Conservation (phyloP, 2,888 invertebrate species). For the Noctua comes region DNA sequence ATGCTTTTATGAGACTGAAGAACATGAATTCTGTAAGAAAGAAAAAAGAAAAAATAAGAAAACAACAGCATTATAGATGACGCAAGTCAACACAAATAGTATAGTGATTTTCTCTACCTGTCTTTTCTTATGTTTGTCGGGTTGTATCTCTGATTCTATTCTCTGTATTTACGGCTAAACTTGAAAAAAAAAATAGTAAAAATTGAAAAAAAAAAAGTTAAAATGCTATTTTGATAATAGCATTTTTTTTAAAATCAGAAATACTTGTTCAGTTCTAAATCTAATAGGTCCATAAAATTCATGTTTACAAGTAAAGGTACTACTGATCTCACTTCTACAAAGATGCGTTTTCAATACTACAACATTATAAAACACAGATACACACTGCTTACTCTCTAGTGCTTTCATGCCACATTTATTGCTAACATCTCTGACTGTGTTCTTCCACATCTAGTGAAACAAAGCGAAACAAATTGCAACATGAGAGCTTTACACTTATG, state of each 20-base stretch:
- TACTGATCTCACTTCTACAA: neutral
- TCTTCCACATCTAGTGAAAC: slow-evolving; percentile 3
- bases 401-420: slow-evolving; percentile 18
- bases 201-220: too few species aligned
- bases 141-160: neutral
- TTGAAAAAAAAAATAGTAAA: too few species aligned
- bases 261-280: neutral
- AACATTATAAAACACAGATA: neutral
- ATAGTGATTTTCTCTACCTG: too few species aligned
- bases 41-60: too few species aligned
- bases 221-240: too few species aligned
- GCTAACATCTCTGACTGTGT: slow-evolving; percentile 1
- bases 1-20: too few species aligned
- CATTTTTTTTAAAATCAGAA: neutral
- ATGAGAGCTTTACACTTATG: slow-evolving; percentile 12
- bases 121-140: too few species aligned
- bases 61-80: too few species aligned
- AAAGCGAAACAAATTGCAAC: slow-evolving; percentile 20
- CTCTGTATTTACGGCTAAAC: too few species aligned
- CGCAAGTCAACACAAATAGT: too few species aligned
- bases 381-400: neutral
- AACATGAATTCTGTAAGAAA: too few species aligned
- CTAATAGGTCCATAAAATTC: neutral
- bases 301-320: neutral
- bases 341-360: neutral